Evolutionary conservation across 2,888 invertebrate genomes (phyloP), one percentile per base, ranked within the genome.

Genomic region (Venusia cambrica): DNA sequence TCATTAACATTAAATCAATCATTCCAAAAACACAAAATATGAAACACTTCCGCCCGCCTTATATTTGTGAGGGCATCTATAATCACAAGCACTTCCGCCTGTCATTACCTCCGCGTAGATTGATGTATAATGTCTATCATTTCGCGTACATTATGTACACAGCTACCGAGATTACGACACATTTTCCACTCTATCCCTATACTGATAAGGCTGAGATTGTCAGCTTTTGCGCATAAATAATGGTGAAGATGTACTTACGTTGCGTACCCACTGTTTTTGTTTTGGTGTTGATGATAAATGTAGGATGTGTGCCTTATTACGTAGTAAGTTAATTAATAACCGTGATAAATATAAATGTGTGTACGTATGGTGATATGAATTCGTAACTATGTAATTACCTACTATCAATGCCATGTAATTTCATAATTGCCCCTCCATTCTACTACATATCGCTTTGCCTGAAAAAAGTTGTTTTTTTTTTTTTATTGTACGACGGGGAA

Each of bases 61-160:
- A 28, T 26, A 29, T 37, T 30, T 21, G 6, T 17, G 33, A 38
- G 38, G 44, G 38, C 38, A 35, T 22, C 32, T 35, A 28, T 48
- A 45, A 48, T 45, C 34, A 43, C 19, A 20, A 22, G 26, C 43
- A 48, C 45, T 48, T 45, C 38, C 43, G 15, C 28, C 13, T 38
- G 45, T 40, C 48, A 45, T 45, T 48, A 45, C 45, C 28, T 20
- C 38, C 21, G 14, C 21, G 42, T 38, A 34, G 40, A 45, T 43
- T 40, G 40, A 48, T 42, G 37, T 28, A 25, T 36, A 40, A 45
- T 38, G 39, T 27, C 33, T 27, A 38, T 38, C 40, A 36, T 48
- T 33, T 31, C 17, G 14, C n/a, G 22, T 18, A 30, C 13, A 24
- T 14, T 11, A n/a, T n/a, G 20, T 6, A 35, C 14, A 25, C 15